Evolutionary conservation across 2,113 vertebrate species (phyloP), one percentile per base, ranked within the genome.

Genomic region (Megaleporinus macrocephalus): DNA sequence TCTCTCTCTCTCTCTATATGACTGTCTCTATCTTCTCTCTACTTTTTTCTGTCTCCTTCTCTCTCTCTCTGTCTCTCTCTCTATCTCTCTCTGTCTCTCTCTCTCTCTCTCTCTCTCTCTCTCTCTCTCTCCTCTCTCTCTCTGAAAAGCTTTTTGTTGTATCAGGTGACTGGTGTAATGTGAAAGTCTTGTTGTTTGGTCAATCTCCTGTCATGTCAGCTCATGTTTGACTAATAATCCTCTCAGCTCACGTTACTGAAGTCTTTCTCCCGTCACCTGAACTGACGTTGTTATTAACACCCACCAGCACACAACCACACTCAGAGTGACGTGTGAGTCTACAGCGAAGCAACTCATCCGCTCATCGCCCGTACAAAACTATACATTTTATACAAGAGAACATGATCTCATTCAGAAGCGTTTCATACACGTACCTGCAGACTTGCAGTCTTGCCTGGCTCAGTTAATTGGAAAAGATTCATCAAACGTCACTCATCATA

Each of bases 141-240:
- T 55, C 53, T 55, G 36, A 36, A n/a, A 14, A 47, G 10, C 2
- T 66, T 71, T 22, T 81, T 18, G 18, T 33, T 78, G 51, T 75
- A 84, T 82, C 79, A 82, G 24, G 49, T 84, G 44, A 84, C 75
- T 59, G 49, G 59, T 79, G n/a, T 75, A 81, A 83, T 76, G 73
- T 76, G 36, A 51, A 72, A 70, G 66, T 70, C 75, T 47, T 79
- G 65, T 33, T 70, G 49, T 79, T 82, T 72, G 44, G 70, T 76
- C 80, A 78, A 29, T 66, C 71, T 70, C 36, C 65, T 79, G 86
- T 84, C 83, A 82, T 82, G 83, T 84, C 73, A 76, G 24, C 77
- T 76, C 80, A 80, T 87, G 83, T 84, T 76, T 68, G 73, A 83
- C 76, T 83, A 82, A 87, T 84, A 80, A 53, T 76, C 20, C 66